These are phyloP conservation scores for Chaetorhynchus papuensis DNA, from an alignment of 2,113 vertebrate genomes.

Conservation along the genomic window DNA sequence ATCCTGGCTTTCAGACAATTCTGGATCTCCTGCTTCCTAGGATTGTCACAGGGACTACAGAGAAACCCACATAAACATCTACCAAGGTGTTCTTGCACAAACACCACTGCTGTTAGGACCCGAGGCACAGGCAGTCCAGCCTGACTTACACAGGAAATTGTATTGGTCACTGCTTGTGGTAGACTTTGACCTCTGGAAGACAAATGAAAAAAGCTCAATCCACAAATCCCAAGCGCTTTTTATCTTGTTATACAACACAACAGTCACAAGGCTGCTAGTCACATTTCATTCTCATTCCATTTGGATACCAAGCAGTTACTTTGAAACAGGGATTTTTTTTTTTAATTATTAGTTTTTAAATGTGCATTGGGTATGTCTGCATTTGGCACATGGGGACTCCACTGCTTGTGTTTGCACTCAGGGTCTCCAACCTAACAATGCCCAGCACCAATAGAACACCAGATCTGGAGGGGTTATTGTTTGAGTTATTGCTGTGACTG, in stretches of 20 bases:
- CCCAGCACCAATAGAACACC: neutral
- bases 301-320: neutral
- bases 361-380: neutral
- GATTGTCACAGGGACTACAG: neutral
- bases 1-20: neutral
- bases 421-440: neutral
- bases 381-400: neutral
- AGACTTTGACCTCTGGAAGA: constrained; percentile 53
- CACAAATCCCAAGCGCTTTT: constrained; percentile 38
- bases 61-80: neutral
- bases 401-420: neutral
- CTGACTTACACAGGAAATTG: neutral
- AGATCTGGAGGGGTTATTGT: neutral
- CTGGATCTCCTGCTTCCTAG: neutral
- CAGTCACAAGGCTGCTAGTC: constrained; percentile 12
- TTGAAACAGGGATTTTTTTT: neutral
- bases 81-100: neutral
- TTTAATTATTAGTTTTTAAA: neutral
- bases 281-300: neutral
- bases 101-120: neutral
- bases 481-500: neutral
- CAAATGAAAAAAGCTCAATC: constrained; percentile 29
- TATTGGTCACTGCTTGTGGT: neutral
- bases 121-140: neutral
- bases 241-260: constrained; percentile 54